Percentiles rank a stretch among this genome's conserved stretches.
Evolutionary conservation across 2,888 invertebrate species (phyloP).

Genomic region (Exocentrus adspersus): DNA sequence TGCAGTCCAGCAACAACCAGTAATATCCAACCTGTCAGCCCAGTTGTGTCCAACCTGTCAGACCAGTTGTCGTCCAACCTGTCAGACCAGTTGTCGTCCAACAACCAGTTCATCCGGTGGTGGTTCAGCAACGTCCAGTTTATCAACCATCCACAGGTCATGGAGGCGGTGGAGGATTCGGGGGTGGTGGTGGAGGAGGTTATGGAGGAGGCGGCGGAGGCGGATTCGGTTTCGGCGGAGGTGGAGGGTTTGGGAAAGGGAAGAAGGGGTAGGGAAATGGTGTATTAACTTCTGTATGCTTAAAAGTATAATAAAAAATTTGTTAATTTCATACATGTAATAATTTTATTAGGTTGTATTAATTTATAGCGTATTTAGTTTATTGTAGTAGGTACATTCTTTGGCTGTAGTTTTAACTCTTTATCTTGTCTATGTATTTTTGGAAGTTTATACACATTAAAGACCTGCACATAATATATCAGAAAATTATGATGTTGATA

Average conservation of each 20-base stretch:
- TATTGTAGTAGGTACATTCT: too few species aligned
- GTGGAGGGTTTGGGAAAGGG: slow-evolving; percentile 1
- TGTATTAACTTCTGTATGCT: neutral
- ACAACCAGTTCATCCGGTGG: neutral
- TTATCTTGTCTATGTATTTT: too few species aligned
- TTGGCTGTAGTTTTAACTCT: too few species aligned
- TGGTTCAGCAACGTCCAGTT: neutral
- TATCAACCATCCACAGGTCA: neutral
- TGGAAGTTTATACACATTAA: too few species aligned
- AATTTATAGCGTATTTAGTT: too few species aligned
- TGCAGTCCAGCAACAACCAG: neutral
- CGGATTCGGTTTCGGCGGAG: slow-evolving; percentile 9
- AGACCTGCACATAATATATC: too few species aligned
- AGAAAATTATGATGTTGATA: too few species aligned
- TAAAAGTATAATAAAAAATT: too few species aligned
- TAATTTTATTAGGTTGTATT: too few species aligned
- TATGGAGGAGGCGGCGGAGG: slow-evolving; percentile 8
- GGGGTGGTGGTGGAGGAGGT: slow-evolving; percentile 24
- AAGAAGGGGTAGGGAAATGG: neutral
- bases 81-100: neutral
- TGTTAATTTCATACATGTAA: too few species aligned
- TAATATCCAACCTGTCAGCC: neutral
- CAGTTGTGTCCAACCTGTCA: neutral
- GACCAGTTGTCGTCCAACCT: neutral
- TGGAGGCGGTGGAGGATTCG: slow-evolving; percentile 11